Percentiles rank a stretch among this genome's conserved stretches.
Evolutionary conservation across 1,140 invertebrate species (phyloP).

Genomic region (Tribolium castaneum): DNA sequence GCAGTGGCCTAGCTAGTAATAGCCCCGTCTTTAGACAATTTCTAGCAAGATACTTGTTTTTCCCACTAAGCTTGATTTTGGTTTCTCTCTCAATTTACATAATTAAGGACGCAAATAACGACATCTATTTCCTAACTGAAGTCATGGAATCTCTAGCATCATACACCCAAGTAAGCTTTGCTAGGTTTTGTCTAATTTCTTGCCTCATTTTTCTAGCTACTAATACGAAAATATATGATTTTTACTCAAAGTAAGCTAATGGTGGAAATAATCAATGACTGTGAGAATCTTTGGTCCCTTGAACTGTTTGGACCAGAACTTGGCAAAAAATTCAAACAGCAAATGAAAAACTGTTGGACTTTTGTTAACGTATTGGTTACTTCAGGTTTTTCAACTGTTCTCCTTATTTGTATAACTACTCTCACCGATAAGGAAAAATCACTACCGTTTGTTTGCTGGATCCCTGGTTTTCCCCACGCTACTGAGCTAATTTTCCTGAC

Average conservation of each 20-base stretch:
- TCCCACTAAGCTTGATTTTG: not conserved
- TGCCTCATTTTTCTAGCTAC: not conserved
- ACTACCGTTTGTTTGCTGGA: not conserved
- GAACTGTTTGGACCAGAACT: not conserved
- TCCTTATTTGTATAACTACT: not conserved
- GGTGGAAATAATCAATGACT: not conserved
- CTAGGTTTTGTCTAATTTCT: not conserved
- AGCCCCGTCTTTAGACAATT: not conserved
- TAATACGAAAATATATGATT: not conserved
- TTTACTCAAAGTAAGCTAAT: not conserved
- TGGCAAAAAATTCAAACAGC: not conserved
- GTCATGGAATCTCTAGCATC: not conserved
- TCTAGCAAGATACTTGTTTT: not conserved
- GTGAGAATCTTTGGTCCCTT: not conserved
- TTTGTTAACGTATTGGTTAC: not conserved
- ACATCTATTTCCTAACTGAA: not conserved
- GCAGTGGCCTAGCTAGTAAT: not conserved
- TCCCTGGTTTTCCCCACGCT: not conserved
- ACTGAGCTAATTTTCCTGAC: not conserved
- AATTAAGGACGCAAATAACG: not conserved
- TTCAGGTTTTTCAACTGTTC: not conserved
- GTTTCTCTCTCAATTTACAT: not conserved
- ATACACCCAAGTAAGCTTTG: not conserved
- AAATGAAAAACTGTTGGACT: conserved; percentile 1
- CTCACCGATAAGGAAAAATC: not conserved